Conservation (phyloP, 2,113 vertebrate species). For the Labrus mixtus region DNA sequence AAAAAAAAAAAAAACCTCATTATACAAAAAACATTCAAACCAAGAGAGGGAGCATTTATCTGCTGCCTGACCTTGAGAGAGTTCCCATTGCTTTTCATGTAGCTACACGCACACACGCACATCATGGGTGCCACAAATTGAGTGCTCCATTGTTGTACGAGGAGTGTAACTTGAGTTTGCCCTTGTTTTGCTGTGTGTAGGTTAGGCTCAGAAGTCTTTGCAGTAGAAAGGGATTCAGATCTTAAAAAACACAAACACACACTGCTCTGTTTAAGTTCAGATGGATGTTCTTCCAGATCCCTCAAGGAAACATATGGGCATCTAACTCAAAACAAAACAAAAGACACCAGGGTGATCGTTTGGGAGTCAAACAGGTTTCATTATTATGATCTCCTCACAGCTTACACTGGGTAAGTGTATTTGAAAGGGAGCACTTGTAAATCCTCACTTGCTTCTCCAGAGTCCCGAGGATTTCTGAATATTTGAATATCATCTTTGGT, state of each 20-base stretch:
- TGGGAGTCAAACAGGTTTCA: slow-evolving; percentile 69
- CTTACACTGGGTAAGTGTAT: slow-evolving; percentile 26
- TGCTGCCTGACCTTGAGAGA: slow-evolving; percentile 82
- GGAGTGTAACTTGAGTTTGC: slow-evolving; percentile 67
- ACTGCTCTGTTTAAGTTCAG: slow-evolving; percentile 64
- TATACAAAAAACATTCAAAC: slow-evolving; percentile 76
- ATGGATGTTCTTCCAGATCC: slow-evolving; percentile 67
- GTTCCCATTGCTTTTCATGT: slow-evolving; percentile 75
- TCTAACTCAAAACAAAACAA: slow-evolving; percentile 66
- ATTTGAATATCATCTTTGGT: slow-evolving; percentile 61
- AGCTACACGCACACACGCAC: slow-evolving; percentile 29
- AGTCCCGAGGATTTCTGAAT: slow-evolving; percentile 52
- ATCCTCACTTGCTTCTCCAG: slow-evolving; percentile 36
- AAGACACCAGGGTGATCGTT: slow-evolving; percentile 64
- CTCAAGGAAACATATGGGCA: slow-evolving; percentile 77
- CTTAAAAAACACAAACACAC: slow-evolving; percentile 55
- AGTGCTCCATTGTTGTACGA: slow-evolving; percentile 52
- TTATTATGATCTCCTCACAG: slow-evolving; percentile 55
- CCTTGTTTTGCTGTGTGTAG: slow-evolving; percentile 75
- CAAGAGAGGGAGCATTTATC: slow-evolving; percentile 77
- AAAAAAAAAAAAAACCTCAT: slow-evolving; percentile 69
- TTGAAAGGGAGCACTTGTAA: slow-evolving; percentile 42
- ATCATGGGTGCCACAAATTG: slow-evolving; percentile 46
- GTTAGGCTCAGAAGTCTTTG: slow-evolving; percentile 67
- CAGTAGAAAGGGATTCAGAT: slow-evolving; percentile 69